Evolutionary conservation across 2,888 invertebrate species (phyloP).

Genomic region (Tenodera sinensis): DNA sequence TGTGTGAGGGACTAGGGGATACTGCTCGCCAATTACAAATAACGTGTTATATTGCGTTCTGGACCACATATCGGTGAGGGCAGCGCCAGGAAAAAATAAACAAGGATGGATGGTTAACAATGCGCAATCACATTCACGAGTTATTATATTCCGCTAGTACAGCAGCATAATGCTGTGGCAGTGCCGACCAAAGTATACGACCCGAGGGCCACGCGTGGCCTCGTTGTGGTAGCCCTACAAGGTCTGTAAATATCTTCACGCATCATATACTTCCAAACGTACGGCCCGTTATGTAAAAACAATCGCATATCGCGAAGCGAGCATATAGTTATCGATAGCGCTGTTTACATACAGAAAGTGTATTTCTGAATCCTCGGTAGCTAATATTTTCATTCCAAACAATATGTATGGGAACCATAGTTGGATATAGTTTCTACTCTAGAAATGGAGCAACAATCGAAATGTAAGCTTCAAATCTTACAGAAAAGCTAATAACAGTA

Average conservation of each 20-base stretch:
- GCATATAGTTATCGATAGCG: too few species aligned
- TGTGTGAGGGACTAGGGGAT: not conserved
- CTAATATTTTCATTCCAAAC: too few species aligned
- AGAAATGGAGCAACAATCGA: too few species aligned
- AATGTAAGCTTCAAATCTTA: too few species aligned
- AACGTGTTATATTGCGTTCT: slow-evolving; percentile 4
- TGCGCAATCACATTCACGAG: not conserved
- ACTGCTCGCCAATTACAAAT: slow-evolving; percentile 11
- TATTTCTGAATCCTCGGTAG: too few species aligned
- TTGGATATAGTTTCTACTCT: too few species aligned
- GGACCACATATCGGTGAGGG: not conserved
- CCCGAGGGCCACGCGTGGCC: not conserved
- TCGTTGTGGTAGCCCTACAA: not conserved
- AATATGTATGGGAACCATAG: too few species aligned
- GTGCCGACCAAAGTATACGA: not conserved
- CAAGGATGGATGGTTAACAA: not conserved
- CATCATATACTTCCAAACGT: not conserved
- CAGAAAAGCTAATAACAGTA: too few species aligned
- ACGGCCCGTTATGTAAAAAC: not conserved
- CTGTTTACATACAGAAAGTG: too few species aligned
- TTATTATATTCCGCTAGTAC: not conserved
- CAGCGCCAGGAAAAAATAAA: not conserved
- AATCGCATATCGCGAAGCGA: not conserved
- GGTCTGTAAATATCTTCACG: not conserved
- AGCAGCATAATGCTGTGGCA: not conserved